phyloP scores from a whole-genome alignment of 2,113 vertebrate genomes.

The Pica pica region DNA sequence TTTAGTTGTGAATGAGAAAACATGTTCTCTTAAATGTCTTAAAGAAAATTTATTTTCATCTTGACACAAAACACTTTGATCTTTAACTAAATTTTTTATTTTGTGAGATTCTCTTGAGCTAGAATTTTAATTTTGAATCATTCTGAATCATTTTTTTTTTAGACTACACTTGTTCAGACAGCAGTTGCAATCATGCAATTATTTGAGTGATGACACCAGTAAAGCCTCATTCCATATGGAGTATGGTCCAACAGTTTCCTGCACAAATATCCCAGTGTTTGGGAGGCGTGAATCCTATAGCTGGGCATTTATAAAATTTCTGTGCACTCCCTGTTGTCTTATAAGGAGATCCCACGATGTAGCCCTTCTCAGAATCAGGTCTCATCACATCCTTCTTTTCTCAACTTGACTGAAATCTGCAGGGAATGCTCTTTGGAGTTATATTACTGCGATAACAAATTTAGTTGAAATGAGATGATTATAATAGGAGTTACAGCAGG shows the following conservation, averaged over 20 bases:
- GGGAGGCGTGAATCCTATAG: not conserved
- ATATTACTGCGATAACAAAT: not conserved
- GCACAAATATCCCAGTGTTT: accelerated
- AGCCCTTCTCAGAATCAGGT: not conserved
- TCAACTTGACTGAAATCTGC: not conserved
- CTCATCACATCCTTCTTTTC: not conserved
- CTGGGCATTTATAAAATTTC: not conserved
- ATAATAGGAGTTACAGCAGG: not conserved
- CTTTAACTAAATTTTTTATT: not conserved
- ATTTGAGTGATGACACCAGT: not conserved
- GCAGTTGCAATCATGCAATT: not conserved
- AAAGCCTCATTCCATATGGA: not conserved
- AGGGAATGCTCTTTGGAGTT: not conserved
- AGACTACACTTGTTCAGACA: not conserved
- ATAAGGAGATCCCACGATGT: not conserved
- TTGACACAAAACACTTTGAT: not conserved
- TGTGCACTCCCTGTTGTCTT: not conserved
- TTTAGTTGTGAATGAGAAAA: not conserved
- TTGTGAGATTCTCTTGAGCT: not conserved
- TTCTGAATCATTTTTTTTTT: not conserved
- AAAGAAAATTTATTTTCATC: not conserved
- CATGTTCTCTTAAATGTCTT: not conserved
- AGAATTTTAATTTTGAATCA: not conserved
- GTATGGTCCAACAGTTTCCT: not conserved
- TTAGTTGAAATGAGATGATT: not conserved